These are phyloP conservation scores for Montipora sp. DNA, from an alignment of 64 coral and sea anemone genomes.

Conservation along the genomic window DNA sequence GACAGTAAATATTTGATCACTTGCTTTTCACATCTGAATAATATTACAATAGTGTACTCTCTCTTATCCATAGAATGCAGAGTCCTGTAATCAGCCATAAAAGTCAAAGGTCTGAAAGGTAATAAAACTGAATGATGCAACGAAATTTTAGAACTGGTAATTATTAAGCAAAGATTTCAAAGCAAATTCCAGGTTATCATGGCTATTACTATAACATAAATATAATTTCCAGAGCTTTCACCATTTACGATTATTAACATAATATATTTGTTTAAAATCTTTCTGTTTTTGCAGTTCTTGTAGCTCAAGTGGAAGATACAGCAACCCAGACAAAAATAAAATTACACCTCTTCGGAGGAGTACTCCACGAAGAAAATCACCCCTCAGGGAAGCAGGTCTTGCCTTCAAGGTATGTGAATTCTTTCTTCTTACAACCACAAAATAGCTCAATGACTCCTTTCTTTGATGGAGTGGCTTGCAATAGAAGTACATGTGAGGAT, in stretches of 20 bases:
- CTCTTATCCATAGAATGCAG: constrained; percentile 7
- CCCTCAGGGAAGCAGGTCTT: constrained; percentile 11
- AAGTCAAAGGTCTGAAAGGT: constrained; percentile 24
- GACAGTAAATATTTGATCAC: background rate
- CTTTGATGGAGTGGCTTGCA: too few species aligned
- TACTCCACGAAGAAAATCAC: constrained; percentile 12
- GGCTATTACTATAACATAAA: too few species aligned
- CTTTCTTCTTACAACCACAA: background rate
- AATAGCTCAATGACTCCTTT: too few species aligned
- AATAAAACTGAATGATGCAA: background rate
- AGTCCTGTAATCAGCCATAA: constrained; percentile 14
- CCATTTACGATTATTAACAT: too few species aligned
- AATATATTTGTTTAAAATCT: too few species aligned
- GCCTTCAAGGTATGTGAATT: constrained; percentile 13
- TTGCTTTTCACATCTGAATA: background rate
- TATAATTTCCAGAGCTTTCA: too few species aligned
- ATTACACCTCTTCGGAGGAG: constrained; percentile 22
- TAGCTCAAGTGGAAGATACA: constrained; percentile 36
- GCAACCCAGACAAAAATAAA: constrained; percentile 33
- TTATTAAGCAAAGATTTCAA: too few species aligned
- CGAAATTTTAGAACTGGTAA: background rate
- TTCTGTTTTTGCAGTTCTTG: background rate
- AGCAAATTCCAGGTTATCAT: too few species aligned
- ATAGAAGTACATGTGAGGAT: too few species aligned
- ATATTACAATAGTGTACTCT: background rate